Base-by-base conservation (phyloP, 2,888 invertebrate species). In the Antitype chi region DNA sequence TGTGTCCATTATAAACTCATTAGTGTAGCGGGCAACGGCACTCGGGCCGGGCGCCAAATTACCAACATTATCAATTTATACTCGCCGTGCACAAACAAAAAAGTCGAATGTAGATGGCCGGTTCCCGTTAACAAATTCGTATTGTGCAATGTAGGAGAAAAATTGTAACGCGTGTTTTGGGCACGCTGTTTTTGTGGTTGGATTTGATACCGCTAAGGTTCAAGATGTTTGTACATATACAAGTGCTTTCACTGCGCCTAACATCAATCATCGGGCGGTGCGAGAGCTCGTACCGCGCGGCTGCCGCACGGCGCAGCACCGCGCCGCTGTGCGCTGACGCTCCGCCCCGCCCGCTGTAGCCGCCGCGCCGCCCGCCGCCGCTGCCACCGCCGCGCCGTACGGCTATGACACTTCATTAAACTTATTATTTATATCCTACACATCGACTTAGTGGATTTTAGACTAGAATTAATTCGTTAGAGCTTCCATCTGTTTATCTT, bases 21-120 rank as follows among this genome's bases (percentile, higher is more conserved):
- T 96, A 96, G 96, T 94, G 94, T 94, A 94, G 94, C 96, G 95
- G 93, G 93, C 96, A 96, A 96, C 96, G 96, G 96, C 95, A 96
- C 95, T 96, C 93, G 93, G 89, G 88, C 90, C 93, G 94, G 94
- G 91, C 95, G 94, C 96, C 95, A 96, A 96, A 96, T 96, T 96
- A 96, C 96, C 95, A 94, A 94, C 96, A 96, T 96, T 96, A 96
- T 96, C 96, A 96, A 96, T 96, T 96, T 96, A 95, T 95, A 94
- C 94, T 92, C 90, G 93, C 93, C 93, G 94, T 94, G 93, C 95
- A 96, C 95, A 96, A 96, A 96, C 95, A 96, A 96, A 96, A 96
- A 96, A 96, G 93, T 93, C 91, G 94, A 95, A 94, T 94, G 94
- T 95, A 95, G 95, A 95, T 95, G 95, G 94, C 94, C 92, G 91